Evolutionary conservation across 2,113 vertebrate species (phyloP), one percentile per base, ranked within the genome.

Genomic region (Paedocypris sp.): DNA sequence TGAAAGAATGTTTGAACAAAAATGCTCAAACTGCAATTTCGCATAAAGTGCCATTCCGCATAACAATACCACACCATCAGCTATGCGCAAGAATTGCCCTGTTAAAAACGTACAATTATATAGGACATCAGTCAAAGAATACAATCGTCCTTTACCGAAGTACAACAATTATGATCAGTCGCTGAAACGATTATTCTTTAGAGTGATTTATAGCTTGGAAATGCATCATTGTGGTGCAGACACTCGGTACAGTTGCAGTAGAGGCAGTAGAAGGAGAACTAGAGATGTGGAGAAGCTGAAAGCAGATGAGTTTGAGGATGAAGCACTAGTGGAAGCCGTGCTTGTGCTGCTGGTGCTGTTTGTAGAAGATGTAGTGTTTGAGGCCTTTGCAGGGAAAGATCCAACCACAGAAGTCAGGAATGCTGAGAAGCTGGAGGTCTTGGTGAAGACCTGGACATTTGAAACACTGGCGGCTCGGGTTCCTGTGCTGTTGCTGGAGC

Each of bases 391-490:
- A 28, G 68, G 59, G 15, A 71, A 43, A 15, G 64, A 4, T n/a
- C 12, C 23, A 6, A 51, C 38, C 25, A 11, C 28, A 38, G 36
- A 3, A 2, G 4, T 10, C 18, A 70, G 52, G 36, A 70, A 70
- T 19, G 1, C 0, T 16, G 6, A 1, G 16, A 50, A 70, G 5
- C 1, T 31, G 12, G 43, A 36, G 15, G 19, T 43, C 25, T 50
- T 56, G 25, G 62, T 70, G 29, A 70, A 70, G 26, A 15, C 1
- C 16, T 56, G 56, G 12, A 57, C 8, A 10, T 19, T 12, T 16
- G 2, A 2, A 18, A 9, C 11, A 1, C 1, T 12, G 16, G 1
- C 12, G 11, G 10, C 1, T 10, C 26, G 33, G 5, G 10, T 39
- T 32, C 31, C 32, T 2, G 19, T 23, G 45, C 19, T 5, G 45